Percentiles rank a stretch among this genome's conserved stretches.
These are phyloP conservation scores for Adelosebastes latens DNA, from an alignment of 2,797 vertebrate species.

Conservation along the genomic window DNA sequence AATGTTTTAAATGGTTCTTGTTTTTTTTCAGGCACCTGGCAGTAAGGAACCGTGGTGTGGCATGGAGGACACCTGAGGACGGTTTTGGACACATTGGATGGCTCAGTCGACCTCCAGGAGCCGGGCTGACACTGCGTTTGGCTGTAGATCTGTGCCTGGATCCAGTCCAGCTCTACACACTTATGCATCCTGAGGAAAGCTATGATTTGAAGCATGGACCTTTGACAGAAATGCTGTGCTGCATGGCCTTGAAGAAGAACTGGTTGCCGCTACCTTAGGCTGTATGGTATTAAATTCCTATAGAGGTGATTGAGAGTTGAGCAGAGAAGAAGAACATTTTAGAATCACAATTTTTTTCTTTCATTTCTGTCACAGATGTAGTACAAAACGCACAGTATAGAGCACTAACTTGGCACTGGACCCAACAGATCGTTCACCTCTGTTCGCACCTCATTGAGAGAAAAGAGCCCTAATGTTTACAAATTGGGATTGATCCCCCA, in stretches of 20 bases:
- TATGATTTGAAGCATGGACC: slow-evolving; percentile 55
- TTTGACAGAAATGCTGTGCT: slow-evolving; percentile 63
- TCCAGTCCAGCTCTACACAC: slow-evolving; percentile 44
- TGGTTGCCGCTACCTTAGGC: slow-evolving; percentile 43
- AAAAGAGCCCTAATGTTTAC: slow-evolving; percentile 73
- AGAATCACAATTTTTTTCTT: slow-evolving; percentile 4
- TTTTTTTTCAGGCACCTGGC: slow-evolving; percentile 51
- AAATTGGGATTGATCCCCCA: slow-evolving; percentile 55
- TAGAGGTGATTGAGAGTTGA: slow-evolving; percentile 10
- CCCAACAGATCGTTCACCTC: slow-evolving; percentile 38
- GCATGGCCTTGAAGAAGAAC: slow-evolving; percentile 56
- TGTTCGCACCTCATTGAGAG: slow-evolving; percentile 33
- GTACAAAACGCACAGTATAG: slow-evolving; percentile 45
- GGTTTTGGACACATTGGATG: slow-evolving; percentile 45
- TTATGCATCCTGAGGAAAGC: slow-evolving; percentile 43
- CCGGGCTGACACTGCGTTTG: slow-evolving; percentile 41
- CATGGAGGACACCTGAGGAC: slow-evolving; percentile 74
- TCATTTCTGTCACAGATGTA: slow-evolving; percentile 18
- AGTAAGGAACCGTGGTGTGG: slow-evolving; percentile 20
- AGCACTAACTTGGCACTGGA: slow-evolving; percentile 58
- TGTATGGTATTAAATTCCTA: slow-evolving; percentile 50
- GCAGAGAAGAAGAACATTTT: slow-evolving; percentile 15
- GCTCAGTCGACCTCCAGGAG: slow-evolving; percentile 52
- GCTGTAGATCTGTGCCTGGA: slow-evolving; percentile 48
- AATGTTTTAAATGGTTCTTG: slow-evolving; percentile 16